Evolutionary conservation across 2,888 invertebrate genomes (phyloP).

Genomic region (Ditylenchus weischeri): DNA sequence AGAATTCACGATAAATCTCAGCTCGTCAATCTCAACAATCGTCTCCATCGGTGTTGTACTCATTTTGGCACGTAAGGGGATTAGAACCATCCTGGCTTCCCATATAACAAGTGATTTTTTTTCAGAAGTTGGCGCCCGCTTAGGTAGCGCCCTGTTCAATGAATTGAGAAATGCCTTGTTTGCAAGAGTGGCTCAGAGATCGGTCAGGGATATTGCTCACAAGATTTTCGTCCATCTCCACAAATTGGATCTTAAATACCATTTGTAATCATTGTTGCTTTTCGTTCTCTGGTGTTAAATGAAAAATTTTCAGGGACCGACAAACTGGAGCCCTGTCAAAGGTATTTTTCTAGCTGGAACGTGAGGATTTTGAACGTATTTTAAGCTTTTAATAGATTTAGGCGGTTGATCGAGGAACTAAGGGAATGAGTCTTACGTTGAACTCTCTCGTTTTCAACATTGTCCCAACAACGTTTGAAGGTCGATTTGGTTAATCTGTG

Average conservation of each 20-base stretch:
- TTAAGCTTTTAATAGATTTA: not conserved
- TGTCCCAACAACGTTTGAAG: slow-evolving; percentile 90
- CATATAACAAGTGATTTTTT: not conserved
- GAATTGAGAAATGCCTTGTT: slow-evolving; percentile 92
- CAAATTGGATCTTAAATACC: slow-evolving; percentile 79
- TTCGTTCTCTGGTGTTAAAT: no score
- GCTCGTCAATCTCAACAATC: slow-evolving; percentile 43
- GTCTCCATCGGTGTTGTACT: slow-evolving; percentile 50
- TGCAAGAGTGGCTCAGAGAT: slow-evolving; percentile 92
- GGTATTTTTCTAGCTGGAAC: slow-evolving; percentile 62
- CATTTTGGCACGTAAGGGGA: slow-evolving; percentile 52
- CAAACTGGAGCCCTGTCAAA: slow-evolving; percentile 94
- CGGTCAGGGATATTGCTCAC: slow-evolving; percentile 85
- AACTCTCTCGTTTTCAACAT: slow-evolving; percentile 95
- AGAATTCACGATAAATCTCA: slow-evolving; percentile 40
- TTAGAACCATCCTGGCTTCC: not conserved
- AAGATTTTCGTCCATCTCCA: slow-evolving; percentile 94
- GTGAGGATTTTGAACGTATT: no score
- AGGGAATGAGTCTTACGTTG: slow-evolving; percentile 95
- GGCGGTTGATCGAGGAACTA: slow-evolving; percentile 52
- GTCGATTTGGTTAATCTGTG: slow-evolving; percentile 76
- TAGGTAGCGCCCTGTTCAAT: slow-evolving; percentile 85
- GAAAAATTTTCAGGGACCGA: slow-evolving; percentile 63
- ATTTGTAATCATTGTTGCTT: slow-evolving; percentile 64
- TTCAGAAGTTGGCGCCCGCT: slow-evolving; percentile 87